phyloP scores from a whole-genome alignment of 2,888 invertebrate species.

The Leptothorax acervorum region DNA sequence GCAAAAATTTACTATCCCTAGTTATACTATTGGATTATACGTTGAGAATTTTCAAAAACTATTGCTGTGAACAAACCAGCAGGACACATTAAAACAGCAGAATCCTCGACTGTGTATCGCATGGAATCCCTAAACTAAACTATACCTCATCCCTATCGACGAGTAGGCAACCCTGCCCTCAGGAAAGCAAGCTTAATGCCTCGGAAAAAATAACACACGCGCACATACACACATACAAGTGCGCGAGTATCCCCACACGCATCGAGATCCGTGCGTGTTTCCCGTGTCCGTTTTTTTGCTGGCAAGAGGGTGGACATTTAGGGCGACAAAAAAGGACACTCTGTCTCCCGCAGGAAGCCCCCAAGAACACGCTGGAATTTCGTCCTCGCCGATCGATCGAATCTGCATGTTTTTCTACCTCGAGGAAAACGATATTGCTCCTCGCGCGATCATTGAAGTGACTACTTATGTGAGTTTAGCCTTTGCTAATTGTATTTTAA shows the following conservation, averaged over 20 bases:
- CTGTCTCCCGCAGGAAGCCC: conserved; percentile 76
- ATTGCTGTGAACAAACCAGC: conserved; percentile 56
- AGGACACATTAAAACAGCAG: conserved; percentile 62
- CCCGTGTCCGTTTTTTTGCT: conserved; percentile 77
- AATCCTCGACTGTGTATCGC: conserved; percentile 77
- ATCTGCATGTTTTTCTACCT: conserved; percentile 77
- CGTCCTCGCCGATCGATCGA: conserved; percentile 76
- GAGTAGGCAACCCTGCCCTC: conserved; percentile 75
- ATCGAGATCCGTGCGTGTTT: conserved; percentile 71
- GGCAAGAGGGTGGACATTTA: conserved; percentile 82
- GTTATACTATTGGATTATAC: neutral
- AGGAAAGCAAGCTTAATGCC: conserved; percentile 84
- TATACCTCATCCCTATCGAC: conserved; percentile 79
- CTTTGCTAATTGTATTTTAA: neutral
- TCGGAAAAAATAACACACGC: conserved; percentile 85
- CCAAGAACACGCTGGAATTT: conserved; percentile 73
- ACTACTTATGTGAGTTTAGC: conserved; percentile 57
- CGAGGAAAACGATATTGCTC: conserved; percentile 71
- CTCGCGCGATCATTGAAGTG: conserved; percentile 66
- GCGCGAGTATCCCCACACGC: conserved; percentile 45
- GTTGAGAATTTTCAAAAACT: conserved; percentile 44
- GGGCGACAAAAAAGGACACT: conserved; percentile 81
- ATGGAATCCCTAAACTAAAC: conserved; percentile 81
- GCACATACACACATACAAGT: conserved; percentile 61
- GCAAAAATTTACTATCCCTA: neutral